Evolutionary conservation across 2,113 vertebrate genomes (phyloP), one percentile per base, ranked within the genome.

Genomic region (Hyperoodon ampullatus): DNA sequence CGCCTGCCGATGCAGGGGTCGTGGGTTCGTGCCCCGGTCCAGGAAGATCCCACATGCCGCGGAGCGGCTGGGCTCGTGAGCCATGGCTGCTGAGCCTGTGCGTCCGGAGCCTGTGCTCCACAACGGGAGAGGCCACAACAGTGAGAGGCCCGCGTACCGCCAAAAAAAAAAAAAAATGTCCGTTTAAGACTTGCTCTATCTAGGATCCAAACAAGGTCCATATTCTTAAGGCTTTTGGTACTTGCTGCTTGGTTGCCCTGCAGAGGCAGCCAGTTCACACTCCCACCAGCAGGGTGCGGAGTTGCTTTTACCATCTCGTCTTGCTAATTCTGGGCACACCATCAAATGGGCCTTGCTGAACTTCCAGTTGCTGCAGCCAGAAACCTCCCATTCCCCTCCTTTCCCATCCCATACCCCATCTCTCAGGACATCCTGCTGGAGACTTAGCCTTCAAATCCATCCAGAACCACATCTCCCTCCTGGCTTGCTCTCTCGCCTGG

Each of bases 261-360:
- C n/a, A 42, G 50, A 60, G 6, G 11, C 11, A 3, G 26, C 33
- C 58, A 0, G 7, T 50, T 33, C n/a, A 2, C 1, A 8, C 58
- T 74, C 33, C 39, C 16, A 5, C 24, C 23, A 19, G 84, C 14
- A 13, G 26, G 23, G 5, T 18, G 30, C 12, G 2, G 77, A 26
- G 42, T 39, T 60, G 21, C n/a, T 63, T 21, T 66, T 15, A 35
- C n/a, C 33, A 7, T 12, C 0, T 12, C 1, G 8, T 35, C n/a
- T 96, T 55, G 30, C 61, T 11, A 4, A 8, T 35, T 39, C 39
- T 19, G n/a, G n/a, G 28, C 28, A 28, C 11, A 1, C 70, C 26
- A 42, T 84, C 60, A 28, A 1, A 70, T 26, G 13, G 33, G 24
- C 42, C 74, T 82, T 47, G 66, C 61, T 21, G 39, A 10, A 10